These are phyloP conservation scores for Rhagophthalmus giganteus DNA, from an alignment of 2,888 invertebrate genomes.

Conservation along the genomic window DNA sequence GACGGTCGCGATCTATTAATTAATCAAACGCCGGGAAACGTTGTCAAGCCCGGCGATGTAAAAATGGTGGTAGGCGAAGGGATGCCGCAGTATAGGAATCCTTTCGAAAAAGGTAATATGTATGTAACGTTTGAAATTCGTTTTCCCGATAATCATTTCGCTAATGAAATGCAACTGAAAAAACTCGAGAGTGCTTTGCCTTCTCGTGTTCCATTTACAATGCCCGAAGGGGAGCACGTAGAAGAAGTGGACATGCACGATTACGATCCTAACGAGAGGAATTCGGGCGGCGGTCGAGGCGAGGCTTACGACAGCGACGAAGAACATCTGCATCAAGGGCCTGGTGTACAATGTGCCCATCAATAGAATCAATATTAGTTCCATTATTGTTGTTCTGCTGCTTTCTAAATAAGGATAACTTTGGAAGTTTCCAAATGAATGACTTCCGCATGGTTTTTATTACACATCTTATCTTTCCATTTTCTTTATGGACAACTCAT, in stretches of 20 bases:
- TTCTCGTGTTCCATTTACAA: conserved; percentile 67
- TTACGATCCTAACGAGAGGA: conserved; percentile 66
- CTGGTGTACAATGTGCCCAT: conserved; percentile 78
- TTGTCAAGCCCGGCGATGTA: conserved; percentile 80
- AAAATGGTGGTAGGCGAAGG: conserved; percentile 85
- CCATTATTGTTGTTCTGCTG: conserved; percentile 47
- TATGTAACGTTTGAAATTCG: conserved; percentile 83
- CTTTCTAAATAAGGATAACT: conserved; percentile 55
- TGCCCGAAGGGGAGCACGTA: conserved; percentile 79
- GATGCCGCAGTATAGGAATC: conserved; percentile 56
- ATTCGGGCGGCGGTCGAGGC: conserved; percentile 57
- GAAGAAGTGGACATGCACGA: conserved; percentile 85
- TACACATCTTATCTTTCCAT: no score
- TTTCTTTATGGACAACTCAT: no score
- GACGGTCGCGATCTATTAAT: conserved; percentile 85
- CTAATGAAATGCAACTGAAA: conserved; percentile 66
- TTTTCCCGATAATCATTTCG: conserved; percentile 83
- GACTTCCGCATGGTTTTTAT: no score
- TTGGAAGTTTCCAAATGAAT: no score
- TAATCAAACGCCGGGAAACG: conserved; percentile 79
- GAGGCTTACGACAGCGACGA: conserved; percentile 75
- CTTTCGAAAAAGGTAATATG: conserved; percentile 84
- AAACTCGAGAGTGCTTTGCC: conserved; percentile 76
- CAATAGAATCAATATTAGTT: conserved; percentile 61
- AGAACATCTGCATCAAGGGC: conserved; percentile 64